Conservation (phyloP, 1,140 invertebrate species). For the Onthophagus taurus region DNA sequence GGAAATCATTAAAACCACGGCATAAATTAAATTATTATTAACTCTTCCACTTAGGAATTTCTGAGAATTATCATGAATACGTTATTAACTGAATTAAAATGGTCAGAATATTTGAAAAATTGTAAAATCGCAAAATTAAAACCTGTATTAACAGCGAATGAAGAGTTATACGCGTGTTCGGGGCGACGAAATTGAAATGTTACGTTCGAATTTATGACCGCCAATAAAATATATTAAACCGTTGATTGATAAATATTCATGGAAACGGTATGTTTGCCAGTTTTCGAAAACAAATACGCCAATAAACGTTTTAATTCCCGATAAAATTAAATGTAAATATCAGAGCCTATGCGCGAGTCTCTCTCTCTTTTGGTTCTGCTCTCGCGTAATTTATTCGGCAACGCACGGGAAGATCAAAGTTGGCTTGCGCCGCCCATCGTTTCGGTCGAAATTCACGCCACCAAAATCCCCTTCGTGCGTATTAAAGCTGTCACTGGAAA, state of each 20-base stretch:
- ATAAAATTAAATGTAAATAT: constrained; percentile 5
- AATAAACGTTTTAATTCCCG: constrained; percentile 6
- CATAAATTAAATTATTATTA: no score
- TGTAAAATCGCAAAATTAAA: no score
- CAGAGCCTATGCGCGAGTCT: background rate
- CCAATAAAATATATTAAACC: constrained; percentile 5
- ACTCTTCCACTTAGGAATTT: no score
- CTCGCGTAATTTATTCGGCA: background rate
- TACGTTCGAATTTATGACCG: constrained; percentile 3
- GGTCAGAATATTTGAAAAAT: no score
- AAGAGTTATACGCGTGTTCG: no score
- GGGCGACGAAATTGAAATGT: no score
- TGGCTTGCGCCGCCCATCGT: background rate
- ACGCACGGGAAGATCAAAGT: background rate
- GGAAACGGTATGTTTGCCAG: constrained; percentile 4
- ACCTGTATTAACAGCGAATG: no score
- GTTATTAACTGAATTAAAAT: no score
- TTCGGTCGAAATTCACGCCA: background rate
- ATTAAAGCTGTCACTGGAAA: constrained; percentile 4
- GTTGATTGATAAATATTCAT: constrained; percentile 8
- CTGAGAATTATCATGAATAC: no score
- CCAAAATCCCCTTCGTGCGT: no score
- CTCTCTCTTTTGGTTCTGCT: background rate
- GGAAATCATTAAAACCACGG: no score
- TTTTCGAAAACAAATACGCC: background rate